Evolutionary conservation across 2,113 vertebrate genomes (phyloP).

Genomic region (Abramis brama): DNA sequence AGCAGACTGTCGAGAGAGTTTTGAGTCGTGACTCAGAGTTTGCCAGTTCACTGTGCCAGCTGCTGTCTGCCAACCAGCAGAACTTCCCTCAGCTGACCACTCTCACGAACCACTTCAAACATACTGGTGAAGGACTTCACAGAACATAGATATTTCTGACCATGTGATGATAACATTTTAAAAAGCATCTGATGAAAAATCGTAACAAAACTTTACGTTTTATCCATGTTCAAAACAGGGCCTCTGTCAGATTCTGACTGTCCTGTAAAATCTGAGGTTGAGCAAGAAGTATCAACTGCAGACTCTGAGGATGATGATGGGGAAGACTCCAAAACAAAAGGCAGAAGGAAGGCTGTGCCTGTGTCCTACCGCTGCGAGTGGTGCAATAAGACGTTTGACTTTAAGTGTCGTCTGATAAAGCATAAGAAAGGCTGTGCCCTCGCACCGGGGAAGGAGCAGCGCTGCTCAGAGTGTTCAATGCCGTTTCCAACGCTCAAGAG

Average conservation of each 20-base stretch:
- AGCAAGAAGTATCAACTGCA: conserved; percentile 34
- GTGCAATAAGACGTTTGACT: conserved; percentile 83
- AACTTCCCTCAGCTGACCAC: conserved; percentile 68
- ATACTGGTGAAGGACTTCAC: conserved; percentile 65
- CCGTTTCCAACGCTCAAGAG: conserved; percentile 69
- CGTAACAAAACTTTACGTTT: background rate
- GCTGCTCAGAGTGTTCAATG: conserved; percentile 72
- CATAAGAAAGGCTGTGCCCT: conserved; percentile 79
- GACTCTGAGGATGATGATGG: conserved; percentile 35
- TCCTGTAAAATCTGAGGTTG: background rate
- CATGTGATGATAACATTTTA: background rate
- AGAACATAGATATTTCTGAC: background rate
- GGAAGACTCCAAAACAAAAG: conserved; percentile 43
- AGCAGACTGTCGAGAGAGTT: conserved; percentile 64
- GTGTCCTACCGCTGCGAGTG: conserved; percentile 81
- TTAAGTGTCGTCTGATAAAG: conserved; percentile 82
- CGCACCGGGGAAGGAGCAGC: conserved; percentile 72
- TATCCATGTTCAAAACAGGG: background rate
- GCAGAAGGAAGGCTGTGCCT: conserved; percentile 48
- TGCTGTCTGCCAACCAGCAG: conserved; percentile 66
- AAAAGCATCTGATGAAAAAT: background rate
- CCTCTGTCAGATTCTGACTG: background rate
- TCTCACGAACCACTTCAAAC: conserved; percentile 68
- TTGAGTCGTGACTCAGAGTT: conserved; percentile 63
- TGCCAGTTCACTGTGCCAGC: conserved; percentile 69